phyloP scores from a whole-genome alignment of 2,888 invertebrate species.

The Kryphioiulus occultus region DNA sequence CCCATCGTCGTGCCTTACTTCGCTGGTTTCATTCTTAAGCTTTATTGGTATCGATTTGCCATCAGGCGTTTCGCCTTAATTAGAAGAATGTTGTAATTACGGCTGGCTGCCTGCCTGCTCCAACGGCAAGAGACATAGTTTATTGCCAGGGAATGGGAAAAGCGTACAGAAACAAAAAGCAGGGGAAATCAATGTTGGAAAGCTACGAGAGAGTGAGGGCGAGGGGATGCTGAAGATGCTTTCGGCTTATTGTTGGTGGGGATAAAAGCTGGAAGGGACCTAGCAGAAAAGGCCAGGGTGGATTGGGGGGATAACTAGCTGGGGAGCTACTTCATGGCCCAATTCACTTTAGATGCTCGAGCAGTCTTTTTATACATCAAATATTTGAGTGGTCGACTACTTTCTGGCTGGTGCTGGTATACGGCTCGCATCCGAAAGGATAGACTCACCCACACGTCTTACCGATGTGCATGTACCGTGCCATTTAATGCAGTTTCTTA shows the following conservation, averaged over 20 bases:
- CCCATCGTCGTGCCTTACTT: not conserved
- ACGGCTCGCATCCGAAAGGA: not conserved
- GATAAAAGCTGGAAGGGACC: slow-evolving; percentile 31
- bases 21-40: slow-evolving; percentile 47
- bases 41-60: slow-evolving; percentile 51
- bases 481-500: slow-evolving; percentile 39
- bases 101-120: slow-evolving; percentile 41
- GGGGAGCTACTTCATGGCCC: slow-evolving; percentile 39
- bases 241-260: slow-evolving; percentile 20
- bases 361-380: slow-evolving; percentile 37
- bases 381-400: slow-evolving; percentile 25
- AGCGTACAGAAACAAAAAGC: slow-evolving; percentile 46
- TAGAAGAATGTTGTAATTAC: slow-evolving; percentile 51
- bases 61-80: slow-evolving; percentile 51
- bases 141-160: not conserved
- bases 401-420: not conserved
- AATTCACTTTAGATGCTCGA: slow-evolving; percentile 44
- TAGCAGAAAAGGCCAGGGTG: slow-evolving; percentile 6
- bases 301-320: slow-evolving; percentile 17
- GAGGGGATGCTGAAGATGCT: slow-evolving; percentile 20
- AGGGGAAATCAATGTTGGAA: slow-evolving; percentile 28
- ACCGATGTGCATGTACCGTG: not conserved
- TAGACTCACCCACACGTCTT: not conserved
- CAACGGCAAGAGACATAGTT: slow-evolving; percentile 20
- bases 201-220: not conserved